A percentile compares a stretch with the other conserved stretches of the same genome.
Evolutionary conservation across 1,140 invertebrate species (phyloP).

Genomic region (Pollicipes pollicipes): DNA sequence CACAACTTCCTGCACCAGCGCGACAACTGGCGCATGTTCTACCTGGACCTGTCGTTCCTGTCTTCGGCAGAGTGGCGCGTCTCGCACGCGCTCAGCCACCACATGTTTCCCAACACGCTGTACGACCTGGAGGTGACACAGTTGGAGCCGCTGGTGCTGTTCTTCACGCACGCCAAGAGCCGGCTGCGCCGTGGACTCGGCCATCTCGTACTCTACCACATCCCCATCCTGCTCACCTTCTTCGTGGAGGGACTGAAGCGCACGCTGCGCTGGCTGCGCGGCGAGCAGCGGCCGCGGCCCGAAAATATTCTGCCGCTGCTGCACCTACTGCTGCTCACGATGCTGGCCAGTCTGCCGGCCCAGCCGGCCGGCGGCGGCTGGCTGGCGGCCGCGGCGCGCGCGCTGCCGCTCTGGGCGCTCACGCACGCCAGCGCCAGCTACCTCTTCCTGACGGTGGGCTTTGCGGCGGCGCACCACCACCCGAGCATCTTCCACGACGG

Average conservation of each 20-base stretch:
- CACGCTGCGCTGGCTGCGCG: slow-evolving; percentile 9
- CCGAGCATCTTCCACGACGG: slow-evolving; percentile 67
- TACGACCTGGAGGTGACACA: slow-evolving; percentile 49
- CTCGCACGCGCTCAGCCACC: slow-evolving; percentile 56
- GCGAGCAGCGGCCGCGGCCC: slow-evolving; percentile 13
- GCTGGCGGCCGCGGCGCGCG: slow-evolving; percentile 31
- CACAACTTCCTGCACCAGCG: slow-evolving; percentile 69
- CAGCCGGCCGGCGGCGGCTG: not conserved
- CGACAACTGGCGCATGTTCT: slow-evolving; percentile 64
- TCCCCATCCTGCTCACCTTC: slow-evolving; percentile 31
- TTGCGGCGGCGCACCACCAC: slow-evolving; percentile 56
- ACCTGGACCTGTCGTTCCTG: slow-evolving; percentile 49
- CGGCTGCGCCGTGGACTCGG: slow-evolving; percentile 30
- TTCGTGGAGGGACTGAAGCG: slow-evolving; percentile 25
- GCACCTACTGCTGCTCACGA: slow-evolving; percentile 12
- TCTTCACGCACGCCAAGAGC: slow-evolving; percentile 37
- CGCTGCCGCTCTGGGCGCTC: slow-evolving; percentile 18
- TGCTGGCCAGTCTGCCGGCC: not conserved
- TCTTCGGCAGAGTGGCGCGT: slow-evolving; percentile 53
- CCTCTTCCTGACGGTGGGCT: slow-evolving; percentile 59
- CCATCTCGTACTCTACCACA: slow-evolving; percentile 31
- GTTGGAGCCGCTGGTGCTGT: slow-evolving; percentile 51
- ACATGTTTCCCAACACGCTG: slow-evolving; percentile 55
- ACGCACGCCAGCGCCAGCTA: slow-evolving; percentile 45
- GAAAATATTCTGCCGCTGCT: slow-evolving; percentile 19